Base-by-base conservation (phyloP, 2,797 vertebrate genomes). In the Oophaga sylvatica region DNA sequence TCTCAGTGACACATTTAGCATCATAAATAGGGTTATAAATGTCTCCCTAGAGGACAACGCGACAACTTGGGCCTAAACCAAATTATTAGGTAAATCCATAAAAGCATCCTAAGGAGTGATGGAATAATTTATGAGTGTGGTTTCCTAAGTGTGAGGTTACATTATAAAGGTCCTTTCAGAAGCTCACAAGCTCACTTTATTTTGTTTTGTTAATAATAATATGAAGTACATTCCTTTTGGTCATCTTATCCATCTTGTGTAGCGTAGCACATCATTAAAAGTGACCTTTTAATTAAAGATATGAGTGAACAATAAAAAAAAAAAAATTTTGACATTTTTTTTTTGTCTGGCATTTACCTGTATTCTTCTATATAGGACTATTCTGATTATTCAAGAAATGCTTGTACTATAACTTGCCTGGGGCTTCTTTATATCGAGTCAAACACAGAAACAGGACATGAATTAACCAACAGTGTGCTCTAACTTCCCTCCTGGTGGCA, bases 381-480 rank as follows among this genome's bases (percentile, higher is more conserved):
- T 57, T 73, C 56, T 26, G 31, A 31, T 57, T 86, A 86, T 80
- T 86, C 77, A 86, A 73, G 48, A 26, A 80, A 79, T 80, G 48
- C 81, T 80, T 86, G 85, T 73, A 45, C 85, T 86, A n/a, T 65
- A 53, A 19, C 70, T 70, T 75, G 85, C 85, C 85, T 76, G 79
- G 59, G 78, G 85, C 85, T 65, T 81, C 67, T 73, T 73, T 62
- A 70, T 71, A 71, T 59, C 68, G 60, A 87, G 57, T 56, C 35
- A 57, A 73, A 80, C 67, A 87, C 26, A 76, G 85, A 81, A 26
- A 31, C 45, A 78, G 41, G 80, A 62, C 79, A 81, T 87, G 79
- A 87, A 75, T 87, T 75, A 87, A 87, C 80, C 56, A 81, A 59
- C 17, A 75, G 57, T 48, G 48, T 70, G 56, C 59, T 73, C 22